These are phyloP conservation scores for Chinchilla lanigera DNA, from an alignment of 2,113 vertebrate genomes.

Conservation along the genomic window DNA sequence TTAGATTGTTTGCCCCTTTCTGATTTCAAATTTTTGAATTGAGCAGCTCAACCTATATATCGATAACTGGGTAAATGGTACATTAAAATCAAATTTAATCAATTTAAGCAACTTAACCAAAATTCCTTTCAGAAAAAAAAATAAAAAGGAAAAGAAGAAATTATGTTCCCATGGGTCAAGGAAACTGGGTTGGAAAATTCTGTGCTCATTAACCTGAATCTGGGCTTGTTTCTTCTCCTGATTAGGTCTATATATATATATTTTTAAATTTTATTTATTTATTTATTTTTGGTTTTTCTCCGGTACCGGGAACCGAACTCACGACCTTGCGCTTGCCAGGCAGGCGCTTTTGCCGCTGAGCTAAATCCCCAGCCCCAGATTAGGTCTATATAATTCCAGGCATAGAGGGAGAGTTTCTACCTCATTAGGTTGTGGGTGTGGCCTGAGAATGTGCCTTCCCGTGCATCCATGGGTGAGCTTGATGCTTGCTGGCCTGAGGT, in stretches of 20 bases:
- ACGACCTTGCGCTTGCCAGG: too few relatives aligned
- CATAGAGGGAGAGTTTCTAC: neutral
- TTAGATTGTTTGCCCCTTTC: neutral
- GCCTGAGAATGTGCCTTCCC: neutral
- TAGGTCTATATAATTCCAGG: neutral
- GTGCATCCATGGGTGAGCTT: too few relatives aligned
- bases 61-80: too few relatives aligned
- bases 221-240: neutral
- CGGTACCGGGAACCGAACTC: too few relatives aligned
- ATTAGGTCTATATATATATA: accelerated
- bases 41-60: too few relatives aligned
- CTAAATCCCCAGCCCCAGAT: too few relatives aligned
- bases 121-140: neutral
- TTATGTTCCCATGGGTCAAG: neutral
- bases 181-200: neutral
- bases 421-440: accelerated
- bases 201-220: neutral
- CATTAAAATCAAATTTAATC: too few relatives aligned
- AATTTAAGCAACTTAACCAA: too few relatives aligned
- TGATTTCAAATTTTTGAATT: neutral
- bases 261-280: too few relatives aligned
- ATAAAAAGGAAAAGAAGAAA: neutral
- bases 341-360: too few relatives aligned
- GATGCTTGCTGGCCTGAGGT: neutral
- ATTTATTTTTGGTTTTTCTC: too few relatives aligned